Percentiles rank a stretch among this genome's conserved stretches.
These are phyloP conservation scores for Paracanthobrama guichenoti DNA, from an alignment of 2,113 vertebrate species.

Conservation along the genomic window DNA sequence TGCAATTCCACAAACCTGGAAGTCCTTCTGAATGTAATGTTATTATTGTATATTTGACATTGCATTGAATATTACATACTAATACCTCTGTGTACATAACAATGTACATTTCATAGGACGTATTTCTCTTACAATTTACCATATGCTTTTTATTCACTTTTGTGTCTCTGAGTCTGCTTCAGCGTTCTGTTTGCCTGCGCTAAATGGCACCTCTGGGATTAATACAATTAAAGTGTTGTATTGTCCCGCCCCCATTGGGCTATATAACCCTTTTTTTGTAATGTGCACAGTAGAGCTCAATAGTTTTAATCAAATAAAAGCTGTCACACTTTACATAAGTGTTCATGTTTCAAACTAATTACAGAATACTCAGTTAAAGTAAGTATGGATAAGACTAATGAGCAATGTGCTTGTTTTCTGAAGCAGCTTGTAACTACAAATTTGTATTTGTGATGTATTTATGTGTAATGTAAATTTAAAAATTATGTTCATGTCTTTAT, in stretches of 20 bases:
- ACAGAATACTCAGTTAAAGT: not conserved
- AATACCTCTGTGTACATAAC: not conserved
- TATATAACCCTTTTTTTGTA: not conserved
- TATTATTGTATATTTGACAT: not conserved
- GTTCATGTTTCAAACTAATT: not conserved
- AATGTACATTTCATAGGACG: not conserved
- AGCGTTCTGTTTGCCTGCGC: not conserved
- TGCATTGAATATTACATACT: not conserved
- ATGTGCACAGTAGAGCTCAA: not conserved
- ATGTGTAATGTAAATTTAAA: too few relatives aligned
- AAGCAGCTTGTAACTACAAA: not conserved
- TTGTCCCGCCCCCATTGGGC: not conserved
- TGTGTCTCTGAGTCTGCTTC: not conserved
- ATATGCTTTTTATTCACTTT: not conserved
- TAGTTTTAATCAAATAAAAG: slow-evolving; percentile 30
- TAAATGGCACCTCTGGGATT: slow-evolving; percentile 7
- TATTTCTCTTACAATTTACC: not conserved
- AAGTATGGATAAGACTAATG: slow-evolving; percentile 3
- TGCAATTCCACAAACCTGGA: too few relatives aligned
- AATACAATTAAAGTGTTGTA: slow-evolving; percentile 2
- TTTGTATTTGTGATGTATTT: not conserved
- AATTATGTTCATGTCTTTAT: too few relatives aligned
- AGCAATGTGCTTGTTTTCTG: not conserved
- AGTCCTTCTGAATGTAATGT: too few relatives aligned
- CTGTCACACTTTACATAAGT: slow-evolving; percentile 9